phyloP scores from a whole-genome alignment of 2,797 vertebrate species.

The Chrysocyon brachyurus region DNA sequence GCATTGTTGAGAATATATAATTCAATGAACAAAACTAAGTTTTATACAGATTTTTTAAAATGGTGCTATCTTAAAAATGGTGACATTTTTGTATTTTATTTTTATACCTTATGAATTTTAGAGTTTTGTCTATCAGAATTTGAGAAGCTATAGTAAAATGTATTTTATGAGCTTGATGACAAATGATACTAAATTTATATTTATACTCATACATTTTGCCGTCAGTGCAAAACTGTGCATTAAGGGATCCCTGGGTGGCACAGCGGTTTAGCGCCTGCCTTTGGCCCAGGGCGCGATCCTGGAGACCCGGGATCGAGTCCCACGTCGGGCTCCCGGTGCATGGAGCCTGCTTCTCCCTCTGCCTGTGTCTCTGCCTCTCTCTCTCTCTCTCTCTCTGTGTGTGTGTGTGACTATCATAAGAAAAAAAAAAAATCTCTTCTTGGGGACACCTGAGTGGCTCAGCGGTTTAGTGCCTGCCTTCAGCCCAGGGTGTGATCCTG shows the following conservation, averaged over 20 bases:
- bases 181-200: not conserved
- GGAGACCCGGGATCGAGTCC: too few relatives aligned
- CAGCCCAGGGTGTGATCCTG: too few relatives aligned
- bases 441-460: too few relatives aligned
- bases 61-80: not conserved
- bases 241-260: not conserved
- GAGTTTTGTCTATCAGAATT: constrained; percentile 43
- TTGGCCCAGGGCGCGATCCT: too few relatives aligned
- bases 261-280: too few relatives aligned
- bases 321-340: too few relatives aligned
- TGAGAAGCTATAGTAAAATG: constrained; percentile 49
- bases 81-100: constrained; percentile 54
- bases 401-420: too few relatives aligned
- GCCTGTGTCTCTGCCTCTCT: too few relatives aligned
- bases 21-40: constrained; percentile 8
- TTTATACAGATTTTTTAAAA: not conserved
- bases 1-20: constrained; percentile 8
- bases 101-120: constrained; percentile 52
- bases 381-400: too few relatives aligned
- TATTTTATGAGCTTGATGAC: constrained; percentile 10
- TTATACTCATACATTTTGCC: constrained; percentile 19
- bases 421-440: too few relatives aligned
- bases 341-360: too few relatives aligned
- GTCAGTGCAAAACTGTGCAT: not conserved
- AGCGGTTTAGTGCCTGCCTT: too few relatives aligned